These are phyloP conservation scores for Papilio helenus DNA, from an alignment of 1,140 invertebrate genomes.

Conservation along the genomic window DNA sequence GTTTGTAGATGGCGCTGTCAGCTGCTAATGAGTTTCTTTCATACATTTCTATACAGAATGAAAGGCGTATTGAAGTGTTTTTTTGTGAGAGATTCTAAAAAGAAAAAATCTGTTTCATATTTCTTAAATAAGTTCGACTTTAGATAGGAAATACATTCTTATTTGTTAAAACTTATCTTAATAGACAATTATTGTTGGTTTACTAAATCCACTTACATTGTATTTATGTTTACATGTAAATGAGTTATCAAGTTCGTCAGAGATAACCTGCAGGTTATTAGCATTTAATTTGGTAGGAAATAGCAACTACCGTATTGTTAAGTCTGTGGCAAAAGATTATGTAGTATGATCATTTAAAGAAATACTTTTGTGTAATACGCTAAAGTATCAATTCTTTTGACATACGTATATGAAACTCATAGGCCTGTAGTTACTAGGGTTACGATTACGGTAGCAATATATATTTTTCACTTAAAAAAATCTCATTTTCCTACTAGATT, in stretches of 20 bases:
- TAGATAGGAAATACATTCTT: not conserved
- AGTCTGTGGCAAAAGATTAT: not conserved
- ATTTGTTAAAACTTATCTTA: conserved; percentile 15
- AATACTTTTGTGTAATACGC: too few species aligned
- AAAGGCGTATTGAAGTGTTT: not conserved
- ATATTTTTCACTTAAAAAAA: too few species aligned
- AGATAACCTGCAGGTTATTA: conserved; percentile 14
- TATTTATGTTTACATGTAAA: not conserved
- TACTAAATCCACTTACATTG: conserved; percentile 14
- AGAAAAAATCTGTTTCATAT: not conserved
- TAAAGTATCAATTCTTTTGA: too few species aligned
- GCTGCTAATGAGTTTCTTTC: conserved; percentile 25
- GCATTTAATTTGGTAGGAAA: not conserved
- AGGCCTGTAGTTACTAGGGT: too few species aligned
- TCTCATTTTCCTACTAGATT: not conserved
- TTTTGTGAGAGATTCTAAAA: not conserved
- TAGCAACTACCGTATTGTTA: not conserved
- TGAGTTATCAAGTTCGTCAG: conserved; percentile 3
- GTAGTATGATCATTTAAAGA: not conserved
- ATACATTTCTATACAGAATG: conserved; percentile 4
- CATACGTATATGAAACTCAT: too few species aligned
- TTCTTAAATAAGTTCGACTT: not conserved
- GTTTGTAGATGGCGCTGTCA: conserved; percentile 37
- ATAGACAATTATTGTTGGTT: not conserved
- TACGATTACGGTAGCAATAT: too few species aligned